Conservation (phyloP, 2,113 vertebrate genomes). For the Lynx canadensis region DNA sequence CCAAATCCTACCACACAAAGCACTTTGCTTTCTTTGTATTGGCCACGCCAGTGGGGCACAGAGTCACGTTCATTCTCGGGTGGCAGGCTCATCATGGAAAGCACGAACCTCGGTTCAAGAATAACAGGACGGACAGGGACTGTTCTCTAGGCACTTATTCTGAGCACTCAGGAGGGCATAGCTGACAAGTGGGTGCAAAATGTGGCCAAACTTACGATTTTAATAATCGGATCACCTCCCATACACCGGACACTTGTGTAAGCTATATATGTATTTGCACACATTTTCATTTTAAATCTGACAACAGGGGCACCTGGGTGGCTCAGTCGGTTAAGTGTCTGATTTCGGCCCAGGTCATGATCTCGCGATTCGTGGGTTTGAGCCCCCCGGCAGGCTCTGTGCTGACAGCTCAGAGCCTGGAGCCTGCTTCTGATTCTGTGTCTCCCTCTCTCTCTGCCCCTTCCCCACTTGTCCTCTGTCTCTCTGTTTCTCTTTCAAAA, state of each 20-base stretch:
- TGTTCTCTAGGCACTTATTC: not conserved
- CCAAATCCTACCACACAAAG: not conserved
- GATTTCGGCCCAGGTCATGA: no score
- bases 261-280: not conserved
- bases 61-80: not conserved
- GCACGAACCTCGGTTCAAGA: no score
- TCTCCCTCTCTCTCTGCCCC: no score
- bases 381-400: no score
- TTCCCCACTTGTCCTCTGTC: no score
- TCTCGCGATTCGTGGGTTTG: no score
- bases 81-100: not conserved
- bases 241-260: not conserved
- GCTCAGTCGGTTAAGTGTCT: no score
- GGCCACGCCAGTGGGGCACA: not conserved
- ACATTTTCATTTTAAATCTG: not conserved
- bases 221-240: not conserved
- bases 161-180: no score
- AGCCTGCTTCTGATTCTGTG: no score
- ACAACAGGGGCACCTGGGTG: not conserved
- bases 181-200: not conserved
- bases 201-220: not conserved
- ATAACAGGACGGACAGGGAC: no score
- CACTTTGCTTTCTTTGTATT: not conserved
- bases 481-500: no score
- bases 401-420: no score